phyloP scores from a whole-genome alignment of 2,113 vertebrate species.

The Cinclus mexicanus region DNA sequence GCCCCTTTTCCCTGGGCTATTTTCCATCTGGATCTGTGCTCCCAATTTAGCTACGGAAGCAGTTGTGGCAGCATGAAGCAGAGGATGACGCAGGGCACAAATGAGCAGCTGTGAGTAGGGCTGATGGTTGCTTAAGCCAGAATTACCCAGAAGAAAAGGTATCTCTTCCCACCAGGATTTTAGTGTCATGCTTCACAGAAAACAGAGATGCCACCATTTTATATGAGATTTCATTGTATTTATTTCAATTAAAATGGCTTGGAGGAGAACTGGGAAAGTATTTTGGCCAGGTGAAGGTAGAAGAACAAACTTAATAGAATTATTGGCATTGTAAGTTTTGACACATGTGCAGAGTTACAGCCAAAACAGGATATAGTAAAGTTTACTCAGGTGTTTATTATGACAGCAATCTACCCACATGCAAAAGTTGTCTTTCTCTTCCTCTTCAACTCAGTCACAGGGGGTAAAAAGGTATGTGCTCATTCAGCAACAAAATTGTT shows the following conservation, averaged over 20 bases:
- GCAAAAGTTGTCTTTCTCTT: not conserved
- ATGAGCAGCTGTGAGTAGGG: not conserved
- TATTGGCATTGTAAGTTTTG: not conserved
- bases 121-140: not conserved
- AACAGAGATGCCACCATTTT: not conserved
- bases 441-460: not conserved
- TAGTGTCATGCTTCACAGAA: not conserved
- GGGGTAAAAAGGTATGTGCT: not conserved
- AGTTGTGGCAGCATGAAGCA: not conserved
- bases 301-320: not conserved
- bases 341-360: not conserved
- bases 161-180: not conserved
- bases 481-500: not conserved
- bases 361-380: not conserved
- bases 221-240: not conserved
- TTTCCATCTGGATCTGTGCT: slow-evolving; percentile 22
- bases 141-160: not conserved
- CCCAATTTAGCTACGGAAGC: not conserved
- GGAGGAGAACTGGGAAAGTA: not conserved
- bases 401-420: not conserved
- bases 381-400: slow-evolving; percentile 43
- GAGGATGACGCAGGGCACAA: not conserved
- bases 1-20: not conserved
- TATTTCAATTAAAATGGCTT: not conserved
- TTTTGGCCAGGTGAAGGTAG: not conserved